These are phyloP conservation scores for Haemorhous mexicanus DNA, from an alignment of 2,113 vertebrate genomes.

Conservation along the genomic window DNA sequence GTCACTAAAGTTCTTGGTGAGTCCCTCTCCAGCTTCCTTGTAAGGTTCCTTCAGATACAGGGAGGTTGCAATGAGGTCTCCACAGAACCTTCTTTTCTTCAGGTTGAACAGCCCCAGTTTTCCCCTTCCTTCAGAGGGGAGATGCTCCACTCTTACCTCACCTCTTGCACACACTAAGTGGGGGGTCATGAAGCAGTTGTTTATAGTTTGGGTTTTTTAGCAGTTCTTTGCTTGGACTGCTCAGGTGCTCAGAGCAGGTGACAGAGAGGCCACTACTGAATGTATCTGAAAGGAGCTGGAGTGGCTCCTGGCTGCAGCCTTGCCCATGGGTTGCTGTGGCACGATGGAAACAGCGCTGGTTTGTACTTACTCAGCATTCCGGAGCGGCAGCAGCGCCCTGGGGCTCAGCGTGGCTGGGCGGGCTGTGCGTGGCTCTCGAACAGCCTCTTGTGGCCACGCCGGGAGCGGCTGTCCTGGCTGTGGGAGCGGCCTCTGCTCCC, in stretches of 20 bases:
- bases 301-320: background rate
- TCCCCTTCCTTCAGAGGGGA: no score
- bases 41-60: background rate
- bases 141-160: background rate
- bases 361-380: background rate
- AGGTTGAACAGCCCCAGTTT: background rate
- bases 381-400: background rate
- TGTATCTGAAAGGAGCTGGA: background rate
- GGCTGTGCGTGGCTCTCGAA: background rate
- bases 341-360: background rate
- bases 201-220: background rate
- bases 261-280: background rate
- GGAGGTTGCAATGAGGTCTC: background rate
- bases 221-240: background rate
- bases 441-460: constrained; percentile 43
- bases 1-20: background rate
- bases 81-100: background rate
- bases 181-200: background rate
- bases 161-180: background rate
- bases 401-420: background rate
- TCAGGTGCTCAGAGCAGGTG: background rate
- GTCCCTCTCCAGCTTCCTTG: background rate
- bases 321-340: background rate
- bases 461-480: background rate
- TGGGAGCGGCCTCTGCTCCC: background rate